Percentiles rank a stretch among this genome's conserved stretches.
These are phyloP conservation scores for Peromyscus nudipes DNA, from an alignment of 2,797 vertebrate species.

Conservation along the genomic window DNA sequence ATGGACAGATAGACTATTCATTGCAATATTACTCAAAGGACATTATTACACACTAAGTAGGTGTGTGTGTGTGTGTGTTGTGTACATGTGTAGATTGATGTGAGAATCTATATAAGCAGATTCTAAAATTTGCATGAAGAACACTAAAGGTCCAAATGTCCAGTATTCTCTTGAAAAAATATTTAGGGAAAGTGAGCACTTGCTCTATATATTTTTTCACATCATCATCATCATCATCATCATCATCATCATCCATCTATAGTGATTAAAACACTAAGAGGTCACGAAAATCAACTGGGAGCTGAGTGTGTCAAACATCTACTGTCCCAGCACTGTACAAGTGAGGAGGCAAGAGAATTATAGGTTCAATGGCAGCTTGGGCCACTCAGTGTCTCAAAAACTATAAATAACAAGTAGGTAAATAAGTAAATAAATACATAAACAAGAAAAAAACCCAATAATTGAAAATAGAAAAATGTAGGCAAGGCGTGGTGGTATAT, in stretches of 20 bases:
- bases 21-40: slow-evolving; percentile 27
- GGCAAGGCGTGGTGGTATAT: not conserved
- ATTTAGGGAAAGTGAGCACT: not conserved
- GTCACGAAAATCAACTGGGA: not conserved
- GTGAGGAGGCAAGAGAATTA: not conserved
- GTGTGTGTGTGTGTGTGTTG: not conserved
- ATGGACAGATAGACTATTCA: slow-evolving; percentile 13
- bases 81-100: not conserved
- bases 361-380: not conserved
- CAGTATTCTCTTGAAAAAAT: not conserved
- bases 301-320: not conserved
- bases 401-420: not conserved
- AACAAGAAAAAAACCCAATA: not conserved
- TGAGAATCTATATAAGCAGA: not conserved
- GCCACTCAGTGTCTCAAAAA: not conserved
- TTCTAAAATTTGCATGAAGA: slow-evolving; percentile 61
- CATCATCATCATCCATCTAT: not conserved
- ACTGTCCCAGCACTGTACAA: not conserved
- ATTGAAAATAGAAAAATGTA: slow-evolving; percentile 44
- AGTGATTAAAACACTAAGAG: not conserved
- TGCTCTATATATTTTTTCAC: not conserved
- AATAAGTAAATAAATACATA: not conserved
- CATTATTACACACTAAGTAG: not conserved
- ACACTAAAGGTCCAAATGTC: not conserved
- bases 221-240: not conserved